Base-by-base conservation (phyloP, 2,888 invertebrate genomes). In the Scaptomyza parva region DNA sequence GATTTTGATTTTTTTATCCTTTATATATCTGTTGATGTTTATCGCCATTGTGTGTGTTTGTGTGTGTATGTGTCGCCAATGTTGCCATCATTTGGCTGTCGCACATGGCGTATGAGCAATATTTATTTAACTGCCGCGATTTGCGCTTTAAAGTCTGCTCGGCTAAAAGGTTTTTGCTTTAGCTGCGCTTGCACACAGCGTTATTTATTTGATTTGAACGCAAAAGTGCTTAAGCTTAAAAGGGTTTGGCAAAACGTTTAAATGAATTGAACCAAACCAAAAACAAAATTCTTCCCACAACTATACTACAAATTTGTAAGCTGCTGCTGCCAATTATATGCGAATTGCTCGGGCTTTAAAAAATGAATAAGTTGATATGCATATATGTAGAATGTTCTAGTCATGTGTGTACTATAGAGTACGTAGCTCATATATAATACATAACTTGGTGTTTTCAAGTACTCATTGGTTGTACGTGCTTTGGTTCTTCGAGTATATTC, bases 1-100 rank as follows among this genome's bases (percentile, higher is more conserved):
- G 55, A 51, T 54, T 57, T 71, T 33, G 33, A 37, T 44, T 71
- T 37, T 44, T 35, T 37, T 24, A 5, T 43, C 2, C 14, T 41
- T 26, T 63, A 59, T 65, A 61, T 70, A 76, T 75, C 62, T 69
- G 74, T 50, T 48, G 75, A 81, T 85, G 81, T 80, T 81, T 75
- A 85, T 78, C 66, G 77, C 26, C 72, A 69, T 58, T 70, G 61
- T 66, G 68, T 54, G 35, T 35, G 35, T 70, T 59, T 66, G 68
- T 54, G 35, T 35, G 35, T 14, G 28, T 30, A 12, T 33, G n/a
- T 30, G 30, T 30, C 47, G 66, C 55, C 50, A 37, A 17, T 59
- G 26, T 45, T 47, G 43, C 17, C 20, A 33, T 40, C 57, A 62
- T 43, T 24, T 35, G 22, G 52, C 43, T 59, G 53, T 40, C 28